A percentile compares a stretch with the other conserved stretches of the same genome.
These are phyloP conservation scores for Harpegnathos saltator DNA, from an alignment of 1,140 invertebrate genomes.

Conservation along the genomic window DNA sequence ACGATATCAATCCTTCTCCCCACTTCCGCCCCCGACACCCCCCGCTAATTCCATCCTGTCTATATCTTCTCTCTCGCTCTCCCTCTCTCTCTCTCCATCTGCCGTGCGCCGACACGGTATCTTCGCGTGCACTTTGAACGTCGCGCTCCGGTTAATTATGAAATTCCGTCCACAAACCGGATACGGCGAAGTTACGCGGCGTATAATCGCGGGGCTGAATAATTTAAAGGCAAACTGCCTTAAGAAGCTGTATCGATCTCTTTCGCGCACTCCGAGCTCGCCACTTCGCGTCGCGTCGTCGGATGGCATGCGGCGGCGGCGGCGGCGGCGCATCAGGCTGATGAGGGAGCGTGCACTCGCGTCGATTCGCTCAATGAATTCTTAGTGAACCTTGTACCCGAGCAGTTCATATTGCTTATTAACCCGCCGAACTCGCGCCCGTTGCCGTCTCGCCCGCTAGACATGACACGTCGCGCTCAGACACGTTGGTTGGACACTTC, in stretches of 20 bases:
- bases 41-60: not conserved
- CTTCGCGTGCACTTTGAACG: not conserved
- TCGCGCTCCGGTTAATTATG: slow-evolving; percentile 18
- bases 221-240: not conserved
- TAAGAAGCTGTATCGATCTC: slow-evolving; percentile 1
- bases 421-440: not conserved
- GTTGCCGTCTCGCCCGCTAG: not conserved
- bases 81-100: too few relatives aligned
- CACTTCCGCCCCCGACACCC: too few relatives aligned
- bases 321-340: too few relatives aligned
- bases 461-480: not conserved
- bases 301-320: too few relatives aligned
- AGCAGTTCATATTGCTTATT: not conserved
- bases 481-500: not conserved
- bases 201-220: slow-evolving; percentile 8
- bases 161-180: slow-evolving; percentile 12
- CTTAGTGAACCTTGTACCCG: not conserved
- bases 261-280: too few relatives aligned
- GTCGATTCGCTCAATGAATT: slow-evolving; percentile 4
- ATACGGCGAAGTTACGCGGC: not conserved
- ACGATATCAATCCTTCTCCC: slow-evolving; percentile 13
- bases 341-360: too few relatives aligned
- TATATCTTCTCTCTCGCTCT: not conserved
- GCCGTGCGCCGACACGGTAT: not conserved
- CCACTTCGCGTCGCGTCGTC: too few relatives aligned